Percentiles rank a stretch among this genome's conserved stretches.
Evolutionary conservation across 2,888 invertebrate genomes (phyloP).

Genomic region (Epirrita christyi): DNA sequence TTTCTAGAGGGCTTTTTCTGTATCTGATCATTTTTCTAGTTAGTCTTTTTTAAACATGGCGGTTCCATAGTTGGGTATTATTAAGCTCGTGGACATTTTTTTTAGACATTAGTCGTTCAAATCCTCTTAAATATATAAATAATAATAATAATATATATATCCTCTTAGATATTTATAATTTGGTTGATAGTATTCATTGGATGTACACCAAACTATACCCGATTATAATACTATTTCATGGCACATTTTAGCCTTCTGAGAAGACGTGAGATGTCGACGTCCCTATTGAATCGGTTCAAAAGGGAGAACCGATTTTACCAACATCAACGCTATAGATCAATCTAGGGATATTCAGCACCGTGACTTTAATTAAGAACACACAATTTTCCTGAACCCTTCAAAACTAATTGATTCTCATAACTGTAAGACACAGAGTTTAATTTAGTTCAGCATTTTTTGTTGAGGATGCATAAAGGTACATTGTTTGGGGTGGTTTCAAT

Average conservation of each 20-base stretch:
- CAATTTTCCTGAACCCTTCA: not conserved
- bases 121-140: too few relatives aligned
- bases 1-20: too few relatives aligned
- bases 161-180: too few relatives aligned
- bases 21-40: too few relatives aligned
- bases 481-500: conserved; percentile 64
- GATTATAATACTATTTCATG: conserved; percentile 71
- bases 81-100: too few relatives aligned
- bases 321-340: conserved; percentile 66
- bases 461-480: conserved; percentile 7
- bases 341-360: conserved; percentile 64
- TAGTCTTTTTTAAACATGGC: too few relatives aligned
- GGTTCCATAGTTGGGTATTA: too few relatives aligned
- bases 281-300: too few relatives aligned
- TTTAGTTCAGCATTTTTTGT: conserved; percentile 8
- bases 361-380: conserved; percentile 50
- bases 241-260: conserved; percentile 60
- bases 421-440: conserved; percentile 9
- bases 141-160: too few relatives aligned
- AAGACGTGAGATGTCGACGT: conserved; percentile 69
- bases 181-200: not conserved
- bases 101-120: too few relatives aligned
- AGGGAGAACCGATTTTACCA: conserved; percentile 57
- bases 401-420: conserved; percentile 9
- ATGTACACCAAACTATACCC: conserved; percentile 51